A percentile compares a stretch with the other conserved stretches of the same genome.
These are phyloP conservation scores for Meloidogyne chitwoodi DNA, from an alignment of 1,140 invertebrate genomes.

Conservation along the genomic window DNA sequence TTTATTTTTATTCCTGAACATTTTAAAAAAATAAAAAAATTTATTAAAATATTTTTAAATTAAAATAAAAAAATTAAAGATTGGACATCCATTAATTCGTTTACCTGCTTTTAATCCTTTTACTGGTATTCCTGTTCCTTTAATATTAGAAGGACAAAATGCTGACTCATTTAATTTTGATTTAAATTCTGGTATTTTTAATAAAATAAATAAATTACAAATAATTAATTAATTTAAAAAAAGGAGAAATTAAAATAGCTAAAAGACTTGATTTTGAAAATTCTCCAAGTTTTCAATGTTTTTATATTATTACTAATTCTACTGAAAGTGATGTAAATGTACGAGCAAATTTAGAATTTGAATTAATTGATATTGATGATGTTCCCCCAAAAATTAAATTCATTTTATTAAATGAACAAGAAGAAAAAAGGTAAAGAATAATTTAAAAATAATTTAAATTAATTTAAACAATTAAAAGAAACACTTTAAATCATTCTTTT, in stretches of 20 bases:
- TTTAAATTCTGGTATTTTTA: neutral
- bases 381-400: neutral
- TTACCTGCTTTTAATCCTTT: constrained; percentile 7
- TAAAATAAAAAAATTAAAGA: neutral
- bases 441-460: neutral
- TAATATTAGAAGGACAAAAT: neutral
- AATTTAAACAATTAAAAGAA: neutral
- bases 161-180: neutral
- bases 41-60: neutral
- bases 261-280: neutral
- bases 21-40: too few species aligned
- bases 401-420: neutral
- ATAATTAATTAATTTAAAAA: neutral
- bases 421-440: neutral
- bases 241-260: neutral
- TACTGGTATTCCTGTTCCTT: neutral
- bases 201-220: neutral
- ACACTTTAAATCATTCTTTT: neutral
- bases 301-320: neutral
- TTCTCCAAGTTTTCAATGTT: neutral
- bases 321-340: neutral
- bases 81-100: constrained; percentile 4
- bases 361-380: neutral
- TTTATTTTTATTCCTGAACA: too few species aligned
- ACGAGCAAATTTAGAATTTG: neutral